Conservation (phyloP, 2,113 vertebrate species). For the Indri indri region DNA sequence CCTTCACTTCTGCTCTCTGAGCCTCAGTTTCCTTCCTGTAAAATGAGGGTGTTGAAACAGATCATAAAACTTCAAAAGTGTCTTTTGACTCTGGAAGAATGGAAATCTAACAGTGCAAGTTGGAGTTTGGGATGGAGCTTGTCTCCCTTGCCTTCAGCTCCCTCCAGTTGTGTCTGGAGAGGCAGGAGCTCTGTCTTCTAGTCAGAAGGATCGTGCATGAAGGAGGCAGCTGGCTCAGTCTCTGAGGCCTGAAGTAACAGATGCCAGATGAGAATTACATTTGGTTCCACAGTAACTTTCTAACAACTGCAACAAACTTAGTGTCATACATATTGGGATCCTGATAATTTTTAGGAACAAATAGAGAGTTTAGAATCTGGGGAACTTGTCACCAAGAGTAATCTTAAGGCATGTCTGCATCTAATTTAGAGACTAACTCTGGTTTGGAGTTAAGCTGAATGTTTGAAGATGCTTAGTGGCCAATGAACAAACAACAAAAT, state of each 20-base stretch:
- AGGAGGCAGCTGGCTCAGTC: background rate
- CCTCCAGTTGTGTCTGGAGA: background rate
- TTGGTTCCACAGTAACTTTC: background rate
- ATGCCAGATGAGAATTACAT: background rate
- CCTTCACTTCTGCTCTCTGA: background rate
- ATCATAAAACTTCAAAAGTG: background rate
- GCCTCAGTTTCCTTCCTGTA: background rate
- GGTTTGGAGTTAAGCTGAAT: background rate
- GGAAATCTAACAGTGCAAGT: background rate
- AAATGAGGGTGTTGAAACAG: background rate
- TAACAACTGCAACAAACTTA: background rate
- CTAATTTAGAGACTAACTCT: background rate
- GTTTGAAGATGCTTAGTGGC: background rate
- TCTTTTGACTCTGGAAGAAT: background rate
- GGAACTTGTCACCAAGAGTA: background rate
- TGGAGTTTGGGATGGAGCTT: background rate
- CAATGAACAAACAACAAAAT: background rate
- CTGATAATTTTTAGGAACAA: background rate
- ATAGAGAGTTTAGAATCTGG: conserved; percentile 10
- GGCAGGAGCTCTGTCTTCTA: background rate
- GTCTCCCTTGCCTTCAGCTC: background rate
- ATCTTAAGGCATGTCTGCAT: background rate
- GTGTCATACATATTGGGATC: background rate
- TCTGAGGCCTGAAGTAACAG: background rate
- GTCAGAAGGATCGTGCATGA: background rate